Percentiles rank a stretch among this genome's conserved stretches.
Conservation (phyloP, 2,888 invertebrate species). For the Pocota personata region DNA sequence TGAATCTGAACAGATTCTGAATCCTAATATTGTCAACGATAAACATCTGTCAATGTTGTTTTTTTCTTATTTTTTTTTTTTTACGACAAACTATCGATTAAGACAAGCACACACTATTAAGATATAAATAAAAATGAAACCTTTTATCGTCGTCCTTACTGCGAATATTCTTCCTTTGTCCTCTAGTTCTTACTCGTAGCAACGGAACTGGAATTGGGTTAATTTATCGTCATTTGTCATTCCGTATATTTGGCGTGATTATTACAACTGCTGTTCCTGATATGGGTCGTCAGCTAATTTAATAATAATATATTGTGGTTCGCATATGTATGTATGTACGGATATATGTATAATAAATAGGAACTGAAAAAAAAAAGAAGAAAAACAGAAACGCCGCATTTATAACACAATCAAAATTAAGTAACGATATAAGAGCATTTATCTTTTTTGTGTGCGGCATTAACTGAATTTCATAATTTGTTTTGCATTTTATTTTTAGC, state of each 20-base stretch:
- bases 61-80: background rate
- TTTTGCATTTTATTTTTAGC: background rate
- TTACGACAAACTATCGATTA: background rate
- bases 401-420: background rate
- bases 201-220: background rate
- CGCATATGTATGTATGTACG: background rate
- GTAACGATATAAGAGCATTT: background rate
- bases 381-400: background rate
- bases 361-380: background rate
- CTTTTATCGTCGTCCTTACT: background rate
- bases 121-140: background rate
- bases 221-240: background rate
- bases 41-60: too few species aligned
- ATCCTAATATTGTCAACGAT: too few species aligned
- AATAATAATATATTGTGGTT: background rate
- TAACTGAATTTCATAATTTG: background rate
- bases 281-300: background rate
- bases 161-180: background rate
- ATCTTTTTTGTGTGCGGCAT: background rate
- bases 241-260: background rate
- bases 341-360: too few species aligned
- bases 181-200: background rate
- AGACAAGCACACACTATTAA: background rate
- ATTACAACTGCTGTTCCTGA: background rate
- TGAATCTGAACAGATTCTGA: too few species aligned